Base-by-base conservation (phyloP, 2,888 invertebrate genomes). In the Stratiomys singularior region DNA sequence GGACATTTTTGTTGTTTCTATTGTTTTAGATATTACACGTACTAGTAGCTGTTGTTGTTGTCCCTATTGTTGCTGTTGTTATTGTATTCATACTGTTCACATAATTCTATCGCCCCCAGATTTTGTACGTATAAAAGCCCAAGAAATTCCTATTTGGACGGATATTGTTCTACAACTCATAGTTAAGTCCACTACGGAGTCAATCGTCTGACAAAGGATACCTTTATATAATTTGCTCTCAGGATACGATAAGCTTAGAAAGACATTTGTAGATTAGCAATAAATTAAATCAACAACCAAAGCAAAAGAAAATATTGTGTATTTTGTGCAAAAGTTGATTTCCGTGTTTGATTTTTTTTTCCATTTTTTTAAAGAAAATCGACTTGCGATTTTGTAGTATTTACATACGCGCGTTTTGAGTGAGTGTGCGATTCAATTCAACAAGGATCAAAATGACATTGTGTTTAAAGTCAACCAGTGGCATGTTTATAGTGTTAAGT, bases 81-180 rank as follows among this genome's bases (percentile, higher is more conserved):
- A 30, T 66, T 37, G 66, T 18, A 7, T 52, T 28, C 27, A 18
- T 21, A 23, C 66, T 60, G 60, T 64, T 64, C 47, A 69, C 69
- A 37, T 58, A 25, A 46, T 58, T 56, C 58, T 56, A 56, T 74
- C 74, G 58, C 58, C 58, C 67, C 74, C 21, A 30, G 60, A 21
- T 30, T 58, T 74, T 37, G 37, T 74, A 58, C 74, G 52, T 74
- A 74, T 74, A 74, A 74, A 74, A 74, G 74, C 74, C 74, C 74
- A 74, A 74, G 74, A 52, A 74, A 58, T 23, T 37, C 28, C 58
- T 52, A 58, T 58, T 23, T 58, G 58, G 58, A 56, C 60, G 74
- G 74, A 74, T 74, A 74, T 74, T 74, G 74, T 44, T 60, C 28
- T 23, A 74, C 21, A 74, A 58, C 37, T 23, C 60, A 58, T 58